These are phyloP conservation scores for Ascaphus truei DNA, from an alignment of 2,113 vertebrate species.

Conservation along the genomic window DNA sequence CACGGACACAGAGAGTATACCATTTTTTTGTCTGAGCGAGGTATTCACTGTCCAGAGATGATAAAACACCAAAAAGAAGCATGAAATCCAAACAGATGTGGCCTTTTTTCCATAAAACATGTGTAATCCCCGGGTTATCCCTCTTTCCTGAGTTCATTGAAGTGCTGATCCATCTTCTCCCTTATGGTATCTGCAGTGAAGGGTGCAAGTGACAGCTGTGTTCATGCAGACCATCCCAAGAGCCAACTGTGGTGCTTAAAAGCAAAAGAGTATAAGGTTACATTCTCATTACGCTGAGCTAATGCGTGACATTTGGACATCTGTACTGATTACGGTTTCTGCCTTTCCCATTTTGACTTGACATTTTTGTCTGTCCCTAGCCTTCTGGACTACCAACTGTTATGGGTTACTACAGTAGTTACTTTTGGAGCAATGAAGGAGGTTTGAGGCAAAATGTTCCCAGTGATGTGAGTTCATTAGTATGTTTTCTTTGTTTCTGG, in stretches of 20 bases:
- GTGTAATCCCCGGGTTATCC: conserved; percentile 17
- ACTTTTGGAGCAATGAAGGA: background rate
- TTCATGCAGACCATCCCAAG: conserved; percentile 35
- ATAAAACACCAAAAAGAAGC: background rate
- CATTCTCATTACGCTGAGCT: conserved; percentile 15
- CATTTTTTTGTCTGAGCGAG: background rate
- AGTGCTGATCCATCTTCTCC: conserved; percentile 5
- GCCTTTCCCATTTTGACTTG: background rate
- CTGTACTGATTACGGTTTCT: conserved; percentile 35
- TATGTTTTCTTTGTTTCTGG: background rate
- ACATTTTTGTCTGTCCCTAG: background rate
- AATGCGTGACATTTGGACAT: conserved; percentile 32
- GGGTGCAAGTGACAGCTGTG: conserved; percentile 36
- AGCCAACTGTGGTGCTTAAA: background rate
- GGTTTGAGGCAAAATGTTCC: conserved; percentile 10
- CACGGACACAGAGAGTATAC: background rate
- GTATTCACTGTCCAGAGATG: background rate
- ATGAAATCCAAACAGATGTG: conserved; percentile 33
- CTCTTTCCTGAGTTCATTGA: background rate
- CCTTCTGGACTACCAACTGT: conserved; percentile 23
- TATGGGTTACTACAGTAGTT: conserved; percentile 9
- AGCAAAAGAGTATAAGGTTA: conserved; percentile 42
- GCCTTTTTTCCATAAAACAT: background rate
- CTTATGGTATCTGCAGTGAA: background rate
- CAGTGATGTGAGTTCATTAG: background rate